Evolutionary conservation across 64 coral and sea anemone genomes (phyloP).

Genomic region (Catalaphyllia jardinei): DNA sequence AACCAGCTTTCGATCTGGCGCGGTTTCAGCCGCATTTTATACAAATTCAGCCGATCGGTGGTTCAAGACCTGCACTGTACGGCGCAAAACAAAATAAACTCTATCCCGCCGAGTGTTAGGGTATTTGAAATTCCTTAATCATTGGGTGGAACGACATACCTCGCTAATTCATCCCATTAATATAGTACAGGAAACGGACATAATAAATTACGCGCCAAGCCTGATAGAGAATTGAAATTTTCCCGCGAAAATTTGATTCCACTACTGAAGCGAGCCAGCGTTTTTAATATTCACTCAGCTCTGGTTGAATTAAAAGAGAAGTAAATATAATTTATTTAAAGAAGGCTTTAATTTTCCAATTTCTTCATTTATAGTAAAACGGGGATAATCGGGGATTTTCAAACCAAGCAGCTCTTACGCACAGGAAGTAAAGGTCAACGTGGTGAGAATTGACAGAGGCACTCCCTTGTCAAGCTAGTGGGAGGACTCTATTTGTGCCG

Average conservation of each 20-base stretch:
- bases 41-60: not conserved
- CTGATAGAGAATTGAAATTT: not conserved
- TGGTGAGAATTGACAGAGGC: too few species aligned
- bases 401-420: not conserved
- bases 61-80: not conserved
- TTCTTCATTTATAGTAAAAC: not conserved
- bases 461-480: too few species aligned
- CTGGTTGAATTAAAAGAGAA: not conserved
- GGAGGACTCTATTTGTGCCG: too few species aligned
- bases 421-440: not conserved
- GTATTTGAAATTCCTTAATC: not conserved
- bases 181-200: not conserved
- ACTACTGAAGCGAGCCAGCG: not conserved
- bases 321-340: not conserved
- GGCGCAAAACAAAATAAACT: not conserved
- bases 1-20: conserved; percentile 41
- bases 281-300: too few species aligned
- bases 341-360: not conserved
- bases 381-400: not conserved
- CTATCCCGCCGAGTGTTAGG: not conserved
- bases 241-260: not conserved
- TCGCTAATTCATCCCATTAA: conserved; percentile 8
- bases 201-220: conserved; percentile 11
- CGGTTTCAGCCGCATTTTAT: conserved; percentile 35
- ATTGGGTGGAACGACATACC: conserved; percentile 35